Percentiles rank a stretch among this genome's conserved stretches.
phyloP scores from a whole-genome alignment of 2,888 invertebrate genomes.

The Malacosoma neustria region DNA sequence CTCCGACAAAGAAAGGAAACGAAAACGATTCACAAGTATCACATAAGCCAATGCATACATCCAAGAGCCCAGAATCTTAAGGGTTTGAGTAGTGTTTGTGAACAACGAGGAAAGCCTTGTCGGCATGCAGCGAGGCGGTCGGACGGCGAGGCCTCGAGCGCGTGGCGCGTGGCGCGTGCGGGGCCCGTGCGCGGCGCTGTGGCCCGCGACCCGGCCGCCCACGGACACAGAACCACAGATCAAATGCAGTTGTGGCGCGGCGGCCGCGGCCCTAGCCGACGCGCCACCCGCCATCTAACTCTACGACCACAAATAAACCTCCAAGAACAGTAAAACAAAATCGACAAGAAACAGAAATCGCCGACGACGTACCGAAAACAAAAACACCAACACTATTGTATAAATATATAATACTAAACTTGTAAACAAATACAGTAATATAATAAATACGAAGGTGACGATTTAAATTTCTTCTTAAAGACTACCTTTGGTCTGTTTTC shows the following conservation, averaged over 20 bases:
- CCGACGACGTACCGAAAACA: slow-evolving; percentile 63
- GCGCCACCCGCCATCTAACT: slow-evolving; percentile 67
- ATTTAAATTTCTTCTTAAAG: slow-evolving; percentile 74
- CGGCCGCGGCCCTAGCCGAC: slow-evolving; percentile 43
- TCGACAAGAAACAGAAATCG: slow-evolving; percentile 53
- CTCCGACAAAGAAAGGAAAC: slow-evolving; percentile 72
- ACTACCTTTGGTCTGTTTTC: slow-evolving; percentile 85
- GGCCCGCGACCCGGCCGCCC: slow-evolving; percentile 46
- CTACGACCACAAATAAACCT: slow-evolving; percentile 70
- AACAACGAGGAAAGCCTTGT: slow-evolving; percentile 70
- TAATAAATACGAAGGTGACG: slow-evolving; percentile 64
- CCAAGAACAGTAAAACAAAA: slow-evolving; percentile 47
- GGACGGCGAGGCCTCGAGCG: slow-evolving; percentile 35
- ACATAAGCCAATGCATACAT: slow-evolving; percentile 75
- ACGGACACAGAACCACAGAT: slow-evolving; percentile 72
- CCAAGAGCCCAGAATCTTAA: slow-evolving; percentile 75
- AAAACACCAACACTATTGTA: slow-evolving; percentile 73
- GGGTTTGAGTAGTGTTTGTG: slow-evolving; percentile 71
- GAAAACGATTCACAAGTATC: slow-evolving; percentile 72
- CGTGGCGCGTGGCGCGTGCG: slow-evolving; percentile 16
- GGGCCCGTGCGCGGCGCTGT: slow-evolving; percentile 14
- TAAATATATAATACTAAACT: slow-evolving; percentile 26
- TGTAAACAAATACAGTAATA: slow-evolving; percentile 69
- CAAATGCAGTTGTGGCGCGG: slow-evolving; percentile 70
- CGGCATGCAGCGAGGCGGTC: slow-evolving; percentile 67